These are phyloP conservation scores for Agrochola macilenta DNA, from an alignment of 2,888 invertebrate genomes.

Conservation along the genomic window DNA sequence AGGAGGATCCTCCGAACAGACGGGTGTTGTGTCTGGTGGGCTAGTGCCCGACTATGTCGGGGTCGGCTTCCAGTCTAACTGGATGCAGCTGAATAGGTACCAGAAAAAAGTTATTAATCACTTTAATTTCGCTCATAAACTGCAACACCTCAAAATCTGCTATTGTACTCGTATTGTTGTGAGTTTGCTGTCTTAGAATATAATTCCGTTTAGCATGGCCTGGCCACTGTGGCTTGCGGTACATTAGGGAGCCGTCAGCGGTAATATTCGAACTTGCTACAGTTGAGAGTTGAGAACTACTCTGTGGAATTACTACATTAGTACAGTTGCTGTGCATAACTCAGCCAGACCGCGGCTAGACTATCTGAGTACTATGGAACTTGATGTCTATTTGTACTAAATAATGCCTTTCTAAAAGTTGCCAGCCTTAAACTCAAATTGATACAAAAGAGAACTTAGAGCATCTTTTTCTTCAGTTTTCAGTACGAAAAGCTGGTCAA, in stretches of 20 bases:
- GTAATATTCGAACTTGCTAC: constrained; percentile 10
- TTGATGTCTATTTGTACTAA: background rate
- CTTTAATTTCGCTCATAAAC: background rate
- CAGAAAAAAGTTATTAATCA: background rate
- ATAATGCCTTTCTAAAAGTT: background rate
- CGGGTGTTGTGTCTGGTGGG: too few species aligned
- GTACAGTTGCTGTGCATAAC: constrained; percentile 3
- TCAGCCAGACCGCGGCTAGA: constrained; percentile 7
- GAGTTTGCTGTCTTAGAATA: background rate
- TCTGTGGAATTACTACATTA: background rate
- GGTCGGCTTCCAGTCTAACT: too few species aligned
- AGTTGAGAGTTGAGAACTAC: constrained; percentile 14
- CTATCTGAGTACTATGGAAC: background rate
- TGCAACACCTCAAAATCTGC: background rate
- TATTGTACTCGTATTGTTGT: background rate
- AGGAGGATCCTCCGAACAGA: too few species aligned
- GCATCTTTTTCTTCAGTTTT: background rate
- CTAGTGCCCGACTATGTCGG: too few species aligned
- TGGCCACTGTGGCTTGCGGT: background rate
- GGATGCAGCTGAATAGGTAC: too few species aligned
- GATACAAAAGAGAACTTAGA: background rate
- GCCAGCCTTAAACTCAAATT: background rate
- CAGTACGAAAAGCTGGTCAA: background rate
- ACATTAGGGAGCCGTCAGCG: constrained; percentile 28
- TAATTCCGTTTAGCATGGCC: background rate